Base-by-base conservation (phyloP, 2,797 vertebrate genomes). In the Schizothorax lantsangensis region DNA sequence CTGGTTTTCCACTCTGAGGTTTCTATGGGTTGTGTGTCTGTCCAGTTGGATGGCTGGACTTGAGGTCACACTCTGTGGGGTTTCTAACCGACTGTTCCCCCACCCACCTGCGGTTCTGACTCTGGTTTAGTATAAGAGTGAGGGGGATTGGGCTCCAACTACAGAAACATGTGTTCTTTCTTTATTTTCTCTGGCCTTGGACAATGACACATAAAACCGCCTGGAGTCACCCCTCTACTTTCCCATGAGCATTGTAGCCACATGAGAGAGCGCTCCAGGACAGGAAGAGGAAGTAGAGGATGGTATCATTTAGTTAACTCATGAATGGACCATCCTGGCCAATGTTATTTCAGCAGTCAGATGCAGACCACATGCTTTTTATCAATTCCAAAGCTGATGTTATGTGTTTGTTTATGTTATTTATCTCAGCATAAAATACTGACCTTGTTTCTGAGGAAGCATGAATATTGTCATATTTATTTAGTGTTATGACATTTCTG, bases 121-220 rank as follows among this genome's bases (percentile, higher is more conserved):
- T 73, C 52, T 77, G 38, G 49, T 89, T 59, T 84, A 54, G 84
- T 87, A 64, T 79, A 52, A 47, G 77, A 45, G 64, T 69, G 36
- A 75, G 75, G 47, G 69, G 77, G 75, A 84, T 62, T 88, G 66
- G 54, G 83, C 69, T 81, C 23, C 78, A 86, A 84, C 83, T 72
- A 80, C 78, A 69, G 68, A 84, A 90, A 83, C 87, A 57, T 88
- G 54, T 86, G 78, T 84, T 79, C 23, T 90, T 86, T 89, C 82
- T 91, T 92, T 89, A 85, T 92, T 92, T 91, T 90, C 72, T 73
- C 80, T 88, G 87, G 86, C 87, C 84, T 66, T 69, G 88, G 79
- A 77, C 30, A 83, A 88, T 88, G 89, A 88, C 79, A 89, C 40
- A 72, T 77, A 89, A 89, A 88, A 83, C 72, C 15, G n/a, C 79